A percentile compares a stretch with the other conserved stretches of the same genome.
These are phyloP conservation scores for Clupea harengus DNA, from an alignment of 2,113 vertebrate genomes.

Conservation along the genomic window DNA sequence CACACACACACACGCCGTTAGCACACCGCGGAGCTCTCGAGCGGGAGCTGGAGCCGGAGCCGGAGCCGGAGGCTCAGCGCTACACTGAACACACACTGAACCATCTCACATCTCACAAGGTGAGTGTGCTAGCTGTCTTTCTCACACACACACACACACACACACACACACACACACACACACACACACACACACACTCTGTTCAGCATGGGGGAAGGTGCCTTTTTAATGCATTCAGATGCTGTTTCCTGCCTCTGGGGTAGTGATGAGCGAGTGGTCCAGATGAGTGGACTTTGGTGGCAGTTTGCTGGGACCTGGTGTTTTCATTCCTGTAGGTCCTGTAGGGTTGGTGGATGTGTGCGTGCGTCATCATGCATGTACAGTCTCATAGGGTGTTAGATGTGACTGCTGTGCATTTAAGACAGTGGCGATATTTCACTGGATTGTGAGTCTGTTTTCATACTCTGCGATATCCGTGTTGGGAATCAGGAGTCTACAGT, in stretches of 20 bases:
- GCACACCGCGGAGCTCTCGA: constrained; percentile 28
- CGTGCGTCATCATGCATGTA: not conserved
- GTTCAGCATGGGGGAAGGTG: not conserved
- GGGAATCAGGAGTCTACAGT: not conserved
- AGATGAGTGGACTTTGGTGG: not conserved
- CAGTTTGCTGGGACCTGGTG: not conserved
- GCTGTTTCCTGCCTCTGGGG: not conserved
- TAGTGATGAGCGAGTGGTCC: not conserved
- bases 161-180: not conserved
- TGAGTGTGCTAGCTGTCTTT: not conserved
- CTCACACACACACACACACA: not conserved
- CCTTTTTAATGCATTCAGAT: not conserved
- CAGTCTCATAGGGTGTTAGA: not conserved
- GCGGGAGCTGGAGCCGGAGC: constrained; percentile 41
- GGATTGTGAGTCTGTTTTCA: not conserved
- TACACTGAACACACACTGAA: not conserved
- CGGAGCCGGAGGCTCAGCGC: not conserved
- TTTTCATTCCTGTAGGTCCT: not conserved
- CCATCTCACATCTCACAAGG: not conserved
- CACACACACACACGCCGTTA: not conserved
- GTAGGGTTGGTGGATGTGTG: not conserved
- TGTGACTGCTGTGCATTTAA: not conserved
- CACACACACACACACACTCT: not conserved
- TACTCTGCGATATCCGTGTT: not conserved
- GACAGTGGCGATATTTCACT: not conserved